Base-by-base conservation (phyloP, 2,888 invertebrate species). In the Synanthedon tipuliformis region DNA sequence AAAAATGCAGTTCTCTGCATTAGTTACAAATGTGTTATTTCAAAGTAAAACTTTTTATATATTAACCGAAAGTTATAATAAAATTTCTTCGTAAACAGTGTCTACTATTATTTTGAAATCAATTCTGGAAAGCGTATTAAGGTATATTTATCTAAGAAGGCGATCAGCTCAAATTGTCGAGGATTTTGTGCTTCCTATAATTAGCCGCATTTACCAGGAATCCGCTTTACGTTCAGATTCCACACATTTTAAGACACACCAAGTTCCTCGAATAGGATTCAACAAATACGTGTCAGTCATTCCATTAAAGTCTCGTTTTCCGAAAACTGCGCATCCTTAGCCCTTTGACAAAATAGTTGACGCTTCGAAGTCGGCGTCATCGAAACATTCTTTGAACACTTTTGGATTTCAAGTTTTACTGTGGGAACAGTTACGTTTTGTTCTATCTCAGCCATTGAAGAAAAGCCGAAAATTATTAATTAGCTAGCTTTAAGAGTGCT, bases 211-310 rank as follows among this genome's bases (percentile, higher is more conserved):
- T 62, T 75, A 71, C 71, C 59, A 51, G 57, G 74, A 78, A 75
- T 61, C 57, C 56, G 56, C 58, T 63, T 70, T 66, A 63, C 63
- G 65, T 60, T 57, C 55, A 69, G 70, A 81, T 82, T 72, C 76
- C 61, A 64, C 56, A 73, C 69, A 80, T 81, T 76, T 73, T 59
- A 62, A 71, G 64, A 68, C 71, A 68, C 70, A 62, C 62, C 61
- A 61, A 58, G 62, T 86, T 85, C 84, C 66, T 62, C 69, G 84
- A 82, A 85, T 61, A 61, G 59, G 62, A 64, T 65, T 73, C 69
- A 64, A 75, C 73, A 73, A 34, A 75, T 74, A 81, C 72, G 81
- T 80, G 85, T 84, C 83, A 80, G 84, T 77, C 81, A 83, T 85
- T 84, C 81, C 75, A 82, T 74, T 81, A 78, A 80, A 76, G 78